Conservation (phyloP, 2,888 invertebrate species). For the Alentia gelatinosa region DNA sequence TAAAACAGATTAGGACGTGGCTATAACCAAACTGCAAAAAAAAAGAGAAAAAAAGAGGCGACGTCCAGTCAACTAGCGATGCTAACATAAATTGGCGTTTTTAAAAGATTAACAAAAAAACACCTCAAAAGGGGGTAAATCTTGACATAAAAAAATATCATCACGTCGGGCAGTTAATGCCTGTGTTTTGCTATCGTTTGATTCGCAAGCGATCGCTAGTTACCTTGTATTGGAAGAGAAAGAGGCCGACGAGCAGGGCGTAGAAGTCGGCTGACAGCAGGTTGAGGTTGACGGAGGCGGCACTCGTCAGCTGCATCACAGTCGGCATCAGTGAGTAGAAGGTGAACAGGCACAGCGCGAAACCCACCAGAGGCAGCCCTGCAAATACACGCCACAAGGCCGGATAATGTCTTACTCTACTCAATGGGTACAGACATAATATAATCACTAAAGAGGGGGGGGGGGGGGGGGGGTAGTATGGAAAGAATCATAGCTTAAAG, state of each 20-base stretch:
- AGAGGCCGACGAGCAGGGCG: slow-evolving; percentile 89
- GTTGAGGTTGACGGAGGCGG: slow-evolving; percentile 91
- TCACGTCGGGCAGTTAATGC: too few species aligned
- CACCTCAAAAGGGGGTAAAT: too few species aligned
- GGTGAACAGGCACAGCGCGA: slow-evolving; percentile 87
- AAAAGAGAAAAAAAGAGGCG: too few species aligned
- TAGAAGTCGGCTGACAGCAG: slow-evolving; percentile 92
- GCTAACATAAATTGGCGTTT: too few species aligned
- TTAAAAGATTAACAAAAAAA: too few species aligned
- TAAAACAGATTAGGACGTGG: too few species aligned
- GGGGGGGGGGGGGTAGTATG: neutral
- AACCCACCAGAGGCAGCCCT: slow-evolving; percentile 79
- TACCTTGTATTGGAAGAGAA: slow-evolving; percentile 90
- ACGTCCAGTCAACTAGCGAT: too few species aligned
- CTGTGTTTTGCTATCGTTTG: too few species aligned
- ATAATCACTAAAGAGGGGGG: neutral
- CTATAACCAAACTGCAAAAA: too few species aligned
- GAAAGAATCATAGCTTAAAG: too few species aligned
- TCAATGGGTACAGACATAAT: neutral
- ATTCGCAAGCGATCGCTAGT: too few species aligned
- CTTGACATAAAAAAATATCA: too few species aligned
- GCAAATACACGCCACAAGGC: slow-evolving; percentile 59
- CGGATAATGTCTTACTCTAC: neutral
- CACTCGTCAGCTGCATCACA: slow-evolving; percentile 88
- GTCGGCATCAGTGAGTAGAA: slow-evolving; percentile 89